These are phyloP conservation scores for Tenthredo notha DNA, from an alignment of 2,888 invertebrate genomes.

Conservation along the genomic window DNA sequence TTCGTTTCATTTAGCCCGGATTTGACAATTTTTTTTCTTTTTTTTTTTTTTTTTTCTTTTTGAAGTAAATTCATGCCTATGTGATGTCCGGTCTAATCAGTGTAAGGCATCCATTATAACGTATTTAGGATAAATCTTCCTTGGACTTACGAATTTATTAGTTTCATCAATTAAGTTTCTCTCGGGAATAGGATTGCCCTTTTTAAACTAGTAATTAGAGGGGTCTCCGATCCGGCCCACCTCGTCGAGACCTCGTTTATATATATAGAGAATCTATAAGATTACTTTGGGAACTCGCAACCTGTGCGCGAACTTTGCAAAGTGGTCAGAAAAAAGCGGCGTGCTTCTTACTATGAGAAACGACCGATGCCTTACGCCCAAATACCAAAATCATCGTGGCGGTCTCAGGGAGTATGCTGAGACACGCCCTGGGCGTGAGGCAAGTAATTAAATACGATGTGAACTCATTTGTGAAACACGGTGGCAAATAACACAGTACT, in stretches of 20 bases:
- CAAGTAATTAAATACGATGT: slow-evolving; percentile 77
- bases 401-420: slow-evolving; percentile 54
- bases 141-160: slow-evolving; percentile 69
- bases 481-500: slow-evolving; percentile 75
- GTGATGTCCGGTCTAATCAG: background rate
- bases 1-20: background rate
- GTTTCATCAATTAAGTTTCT: slow-evolving; percentile 75
- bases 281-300: background rate
- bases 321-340: background rate
- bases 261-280: background rate
- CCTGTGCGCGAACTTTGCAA: slow-evolving; percentile 17
- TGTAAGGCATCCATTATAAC: slow-evolving; percentile 7
- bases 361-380: slow-evolving; percentile 32
- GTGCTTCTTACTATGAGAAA: slow-evolving; percentile 39
- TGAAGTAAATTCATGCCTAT: background rate
- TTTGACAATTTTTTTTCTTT: background rate
- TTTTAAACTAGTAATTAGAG: slow-evolving; percentile 72
- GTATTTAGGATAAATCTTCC: slow-evolving; percentile 27
- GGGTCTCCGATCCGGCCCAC: slow-evolving; percentile 59
- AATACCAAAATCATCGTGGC: slow-evolving; percentile 36
- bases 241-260: slow-evolving; percentile 36
- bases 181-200: slow-evolving; percentile 68
- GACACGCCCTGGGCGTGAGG: slow-evolving; percentile 75
- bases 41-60: too few relatives aligned
- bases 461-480: slow-evolving; percentile 76